Conservation (phyloP, 2,113 vertebrate genomes). For the Zonotrichia leucophrys region DNA sequence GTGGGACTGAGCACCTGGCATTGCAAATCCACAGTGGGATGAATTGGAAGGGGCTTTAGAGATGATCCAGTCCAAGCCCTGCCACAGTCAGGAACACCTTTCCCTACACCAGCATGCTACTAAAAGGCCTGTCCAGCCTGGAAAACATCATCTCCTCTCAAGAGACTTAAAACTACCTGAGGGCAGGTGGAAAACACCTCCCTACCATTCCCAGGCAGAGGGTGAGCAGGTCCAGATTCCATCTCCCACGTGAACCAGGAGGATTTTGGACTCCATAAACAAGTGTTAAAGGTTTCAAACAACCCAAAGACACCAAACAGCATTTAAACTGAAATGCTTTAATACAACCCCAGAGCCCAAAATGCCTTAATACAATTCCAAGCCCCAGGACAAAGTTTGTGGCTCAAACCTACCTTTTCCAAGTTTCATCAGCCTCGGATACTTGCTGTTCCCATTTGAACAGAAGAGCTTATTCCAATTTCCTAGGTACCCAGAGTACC, state of each 20-base stretch:
- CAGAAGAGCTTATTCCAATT: constrained; percentile 83
- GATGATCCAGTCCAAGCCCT: background rate
- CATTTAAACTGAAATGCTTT: background rate
- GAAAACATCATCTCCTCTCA: background rate
- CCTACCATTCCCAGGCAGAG: background rate
- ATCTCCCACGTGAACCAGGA: background rate
- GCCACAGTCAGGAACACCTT: background rate
- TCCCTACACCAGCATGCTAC: background rate
- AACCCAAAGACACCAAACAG: background rate
- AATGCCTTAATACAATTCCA: background rate
- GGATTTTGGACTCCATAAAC: background rate
- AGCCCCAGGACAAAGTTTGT: background rate
- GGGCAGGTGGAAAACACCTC: background rate
- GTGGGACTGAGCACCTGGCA: background rate
- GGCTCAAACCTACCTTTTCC: constrained; percentile 80
- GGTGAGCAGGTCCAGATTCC: background rate
- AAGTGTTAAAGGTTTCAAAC: background rate
- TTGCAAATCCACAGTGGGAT: background rate
- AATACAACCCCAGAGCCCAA: background rate
- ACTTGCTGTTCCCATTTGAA: constrained; percentile 70
- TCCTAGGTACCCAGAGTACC: constrained; percentile 88
- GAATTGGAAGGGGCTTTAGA: background rate
- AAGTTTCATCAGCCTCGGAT: constrained; percentile 85
- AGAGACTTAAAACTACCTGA: background rate
- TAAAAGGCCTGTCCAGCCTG: background rate